Base-by-base conservation (phyloP, 92 coral and sea anemone species). In the Epizoanthus illoricatus region DNA sequence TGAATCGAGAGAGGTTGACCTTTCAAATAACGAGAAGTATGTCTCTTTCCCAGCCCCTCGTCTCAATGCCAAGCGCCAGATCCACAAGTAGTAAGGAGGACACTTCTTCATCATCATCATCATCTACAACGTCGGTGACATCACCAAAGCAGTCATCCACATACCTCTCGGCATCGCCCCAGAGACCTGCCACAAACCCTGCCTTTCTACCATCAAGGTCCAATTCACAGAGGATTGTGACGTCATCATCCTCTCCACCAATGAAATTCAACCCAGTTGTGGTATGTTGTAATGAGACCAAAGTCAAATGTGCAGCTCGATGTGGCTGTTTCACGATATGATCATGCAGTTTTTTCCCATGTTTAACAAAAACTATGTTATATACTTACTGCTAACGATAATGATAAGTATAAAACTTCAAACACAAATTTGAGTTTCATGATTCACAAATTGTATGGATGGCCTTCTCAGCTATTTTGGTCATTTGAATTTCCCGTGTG, bases 181-280 rank as follows among this genome's bases (percentile, higher is more conserved):
- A 74, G 71, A 81, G 65, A 71, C 91, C 79, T 55, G 56, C 84
- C 71, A 74, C 79, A 62, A 81, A 65, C 36, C 65, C 90, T 5
- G 40, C 86, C 39, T 81, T 73, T 16, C 43, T 80, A 17, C 41
- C 65, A 40, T 79, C 94, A 20, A 85, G 90, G 81, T 81, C 94
- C 55, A 65, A 64, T 36, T 60, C 94, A 33, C 97, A 88, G 73
- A 89, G 89, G 69, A 88, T 93, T 58, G 89, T 93, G 92, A 81
- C 94, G 86, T 93, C 97, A 74, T 79, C 92, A 0, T 90, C 91
- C 43, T 93, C 97, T 84, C 97, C 97, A 47, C 97, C 97, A 86
- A 93, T 93, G 97, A 93, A 93, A 84, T 93, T 93, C 83, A 93
- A 93, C 76, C 97, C 97, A 47, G 94, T 93, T 16, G 97, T 93